Evolutionary conservation across 2,797 vertebrate species (phyloP).

Genomic region (Rousettus madagascariensis): DNA sequence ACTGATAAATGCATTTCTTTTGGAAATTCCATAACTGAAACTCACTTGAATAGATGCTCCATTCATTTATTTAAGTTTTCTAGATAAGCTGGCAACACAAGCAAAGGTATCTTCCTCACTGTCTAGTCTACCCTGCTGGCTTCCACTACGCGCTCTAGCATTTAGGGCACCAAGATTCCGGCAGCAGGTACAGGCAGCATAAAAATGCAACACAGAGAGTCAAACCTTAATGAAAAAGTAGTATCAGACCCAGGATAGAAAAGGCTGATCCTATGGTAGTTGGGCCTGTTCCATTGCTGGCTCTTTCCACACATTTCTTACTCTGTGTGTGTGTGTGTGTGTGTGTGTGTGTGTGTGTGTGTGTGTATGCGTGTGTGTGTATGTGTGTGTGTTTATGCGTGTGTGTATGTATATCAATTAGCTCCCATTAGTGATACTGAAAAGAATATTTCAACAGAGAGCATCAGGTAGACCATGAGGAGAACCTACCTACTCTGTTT

Average conservation of each 20-base stretch:
- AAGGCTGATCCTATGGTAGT: neutral
- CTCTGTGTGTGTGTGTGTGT: too few species aligned
- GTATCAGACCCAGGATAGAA: neutral
- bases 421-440: neutral
- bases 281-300: neutral
- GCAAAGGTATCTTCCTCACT: neutral
- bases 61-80: conserved; percentile 6
- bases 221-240: neutral
- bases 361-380: too few species aligned
- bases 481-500: neutral
- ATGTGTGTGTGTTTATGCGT: too few species aligned
- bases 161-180: neutral
- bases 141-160: neutral
- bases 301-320: neutral
- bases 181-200: neutral
- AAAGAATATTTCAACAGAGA: neutral
- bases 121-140: neutral
- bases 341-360: too few species aligned
- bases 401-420: neutral
- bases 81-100: neutral
- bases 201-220: neutral
- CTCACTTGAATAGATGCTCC: neutral
- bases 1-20: neutral
- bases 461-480: neutral
- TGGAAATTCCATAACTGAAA: neutral